Evolutionary conservation across 1,140 invertebrate genomes (phyloP).

Genomic region (Papilio glaucus): DNA sequence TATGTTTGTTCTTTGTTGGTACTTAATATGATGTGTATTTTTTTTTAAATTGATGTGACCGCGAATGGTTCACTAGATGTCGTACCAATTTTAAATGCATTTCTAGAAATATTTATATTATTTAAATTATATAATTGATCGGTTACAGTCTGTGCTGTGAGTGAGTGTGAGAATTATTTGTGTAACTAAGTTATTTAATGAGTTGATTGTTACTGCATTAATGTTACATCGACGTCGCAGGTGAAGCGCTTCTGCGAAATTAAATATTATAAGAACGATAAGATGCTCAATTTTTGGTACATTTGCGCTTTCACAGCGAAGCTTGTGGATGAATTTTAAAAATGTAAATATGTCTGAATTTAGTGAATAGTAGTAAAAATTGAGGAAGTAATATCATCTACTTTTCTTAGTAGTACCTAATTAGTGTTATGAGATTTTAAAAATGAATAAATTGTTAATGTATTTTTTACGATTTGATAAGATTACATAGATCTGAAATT

Average conservation of each 20-base stretch:
- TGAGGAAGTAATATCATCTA: conserved; percentile 63
- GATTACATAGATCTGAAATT: conserved; percentile 65
- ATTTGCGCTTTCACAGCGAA: conserved; percentile 79
- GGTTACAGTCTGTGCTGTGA: conserved; percentile 75
- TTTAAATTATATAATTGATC: conserved; percentile 77
- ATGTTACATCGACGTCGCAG: conserved; percentile 54
- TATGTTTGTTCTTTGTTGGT: conserved; percentile 80
- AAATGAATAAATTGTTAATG: conserved; percentile 71
- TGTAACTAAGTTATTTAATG: conserved; percentile 80
- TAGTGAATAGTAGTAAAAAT: conserved; percentile 74
- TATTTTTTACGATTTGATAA: conserved; percentile 74
- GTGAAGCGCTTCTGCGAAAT: conserved; percentile 57
- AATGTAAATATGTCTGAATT: conserved; percentile 80
- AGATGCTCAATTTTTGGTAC: conserved; percentile 77
- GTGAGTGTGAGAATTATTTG: conserved; percentile 73
- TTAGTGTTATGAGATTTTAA: conserved; percentile 79
- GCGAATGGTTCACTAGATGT: conserved; percentile 58
- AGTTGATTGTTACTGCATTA: conserved; percentile 69
- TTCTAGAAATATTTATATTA: conserved; percentile 80
- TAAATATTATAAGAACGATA: conserved; percentile 55
- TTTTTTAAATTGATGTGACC: conserved; percentile 55
- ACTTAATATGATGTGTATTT: conserved; percentile 70
- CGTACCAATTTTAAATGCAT: conserved; percentile 82
- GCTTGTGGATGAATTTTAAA: conserved; percentile 65
- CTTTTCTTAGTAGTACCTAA: conserved; percentile 76